Conservation (phyloP, 92 coral and sea anemone species). For the Epizoanthus scotinus region DNA sequence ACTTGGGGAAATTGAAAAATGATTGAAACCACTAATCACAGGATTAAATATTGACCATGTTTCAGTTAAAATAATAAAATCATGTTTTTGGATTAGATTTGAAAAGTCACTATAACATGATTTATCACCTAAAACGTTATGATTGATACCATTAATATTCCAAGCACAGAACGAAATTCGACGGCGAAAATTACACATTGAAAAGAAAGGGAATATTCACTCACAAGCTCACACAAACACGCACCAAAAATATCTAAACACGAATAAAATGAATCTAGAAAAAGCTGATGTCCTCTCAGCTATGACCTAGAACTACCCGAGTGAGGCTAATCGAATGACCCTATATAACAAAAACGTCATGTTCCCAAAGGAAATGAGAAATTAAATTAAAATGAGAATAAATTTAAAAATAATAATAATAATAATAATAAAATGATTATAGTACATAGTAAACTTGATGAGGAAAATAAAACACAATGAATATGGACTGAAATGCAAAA, state of each 20-base stretch:
- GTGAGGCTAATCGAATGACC: neutral
- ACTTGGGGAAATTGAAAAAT: neutral
- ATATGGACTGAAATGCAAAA: neutral
- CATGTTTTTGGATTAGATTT: neutral
- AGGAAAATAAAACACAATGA: conserved; percentile 6
- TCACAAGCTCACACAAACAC: conserved; percentile 7
- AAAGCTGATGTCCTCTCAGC: neutral
- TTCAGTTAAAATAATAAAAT: neutral
- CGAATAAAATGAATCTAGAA: conserved; percentile 10
- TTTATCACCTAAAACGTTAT: conserved; percentile 2
- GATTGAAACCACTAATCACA: conserved; percentile 1
- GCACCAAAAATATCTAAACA: conserved; percentile 6
- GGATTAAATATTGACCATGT: conserved; percentile 2
- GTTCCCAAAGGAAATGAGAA: neutral
- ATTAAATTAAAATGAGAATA: neutral
- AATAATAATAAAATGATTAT: neutral
- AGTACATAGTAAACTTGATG: neutral
- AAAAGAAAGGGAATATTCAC: neutral
- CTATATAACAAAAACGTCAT: neutral
- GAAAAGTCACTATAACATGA: conserved; percentile 1
- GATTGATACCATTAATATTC: neutral
- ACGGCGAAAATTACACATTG: too few relatives aligned
- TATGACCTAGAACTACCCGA: neutral
- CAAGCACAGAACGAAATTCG: too few relatives aligned
- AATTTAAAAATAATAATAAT: neutral